A percentile compares a stretch with the other conserved stretches of the same genome.
Conservation (phyloP, 2,113 vertebrate genomes). For the Hippolais icterina region DNA sequence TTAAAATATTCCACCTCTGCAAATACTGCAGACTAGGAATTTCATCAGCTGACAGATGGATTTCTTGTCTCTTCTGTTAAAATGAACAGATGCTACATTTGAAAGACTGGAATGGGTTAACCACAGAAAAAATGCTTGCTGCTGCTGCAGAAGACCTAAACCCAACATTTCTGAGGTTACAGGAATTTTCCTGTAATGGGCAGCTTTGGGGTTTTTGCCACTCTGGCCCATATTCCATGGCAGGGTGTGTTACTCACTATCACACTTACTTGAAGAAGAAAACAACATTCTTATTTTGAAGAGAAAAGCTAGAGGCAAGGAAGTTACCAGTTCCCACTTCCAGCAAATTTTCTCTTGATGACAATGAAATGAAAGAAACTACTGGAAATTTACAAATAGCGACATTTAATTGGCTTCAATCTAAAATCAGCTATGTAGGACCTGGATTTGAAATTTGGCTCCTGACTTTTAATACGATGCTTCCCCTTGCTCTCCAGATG, state of each 20-base stretch:
- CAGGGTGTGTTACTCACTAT: not conserved
- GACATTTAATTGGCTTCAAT: not conserved
- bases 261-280: not conserved
- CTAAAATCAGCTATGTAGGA: not conserved
- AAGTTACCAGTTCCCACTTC: not conserved
- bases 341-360: not conserved
- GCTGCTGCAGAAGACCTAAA: not conserved
- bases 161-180: not conserved
- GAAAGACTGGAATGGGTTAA: not conserved
- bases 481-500: not conserved
- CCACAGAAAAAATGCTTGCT: not conserved
- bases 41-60: not conserved
- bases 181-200: not conserved
- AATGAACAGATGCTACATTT: not conserved
- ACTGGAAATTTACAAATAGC: not conserved
- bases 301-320: not conserved
- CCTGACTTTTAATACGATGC: not conserved
- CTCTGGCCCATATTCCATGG: not conserved
- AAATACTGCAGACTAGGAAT: not conserved
- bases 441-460: not conserved
- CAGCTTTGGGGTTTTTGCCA: not conserved
- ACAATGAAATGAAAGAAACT: not conserved
- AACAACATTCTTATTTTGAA: not conserved
- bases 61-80: not conserved
- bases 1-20: slow-evolving; percentile 8